Evolutionary conservation across 2,797 vertebrate genomes (phyloP), one percentile per base, ranked within the genome.

Genomic region (Oreonectes daqikongensis): DNA sequence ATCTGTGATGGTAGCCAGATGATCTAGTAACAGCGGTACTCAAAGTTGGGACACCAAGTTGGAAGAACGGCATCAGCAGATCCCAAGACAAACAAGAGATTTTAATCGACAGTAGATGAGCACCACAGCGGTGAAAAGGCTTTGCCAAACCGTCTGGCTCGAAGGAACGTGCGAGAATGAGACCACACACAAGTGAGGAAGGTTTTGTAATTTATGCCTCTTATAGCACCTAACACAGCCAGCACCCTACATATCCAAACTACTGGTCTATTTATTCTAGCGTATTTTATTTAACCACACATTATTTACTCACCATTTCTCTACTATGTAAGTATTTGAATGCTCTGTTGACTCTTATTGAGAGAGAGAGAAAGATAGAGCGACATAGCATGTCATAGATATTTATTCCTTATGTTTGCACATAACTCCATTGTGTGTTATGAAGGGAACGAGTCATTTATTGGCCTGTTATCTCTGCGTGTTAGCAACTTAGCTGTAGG

Each of bases 331-430:
- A 68, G 42, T 7, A 24, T 74, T 64, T 59, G 9, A 44, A 24
- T 44, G 15, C 60, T 28, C 26, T 65, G 32, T 65, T 53, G 35
- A 53, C 32, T 55, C 14, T 28, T 64, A 22, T 20, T 40, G 8
- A 30, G 9, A 74, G 38, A 28, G 32, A 28, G 9, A 55, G 55
- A 26, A 7, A 5, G 59, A 38, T 61, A 63, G 44, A 64, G 52
- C 53, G 52, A n/a, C 60, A 28, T 52, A 46, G 17, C 22, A 20
- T 63, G 30, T 38, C 44, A 63, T 30, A 73, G 20, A 63, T 64
- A 64, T 40, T 40, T 17, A 32, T 28, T 67, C 35, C 24, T 26
- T 38, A 18, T 50, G 28, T 76, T 76, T 76, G 40, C 18, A 50
- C 20, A 60, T 44, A 18, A 52, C n/a, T 35, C 22, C n/a, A n/a